Percentiles rank a stretch among this genome's conserved stretches.
Evolutionary conservation across 2,113 vertebrate genomes (phyloP).

Genomic region (Ictalurus furcatus): DNA sequence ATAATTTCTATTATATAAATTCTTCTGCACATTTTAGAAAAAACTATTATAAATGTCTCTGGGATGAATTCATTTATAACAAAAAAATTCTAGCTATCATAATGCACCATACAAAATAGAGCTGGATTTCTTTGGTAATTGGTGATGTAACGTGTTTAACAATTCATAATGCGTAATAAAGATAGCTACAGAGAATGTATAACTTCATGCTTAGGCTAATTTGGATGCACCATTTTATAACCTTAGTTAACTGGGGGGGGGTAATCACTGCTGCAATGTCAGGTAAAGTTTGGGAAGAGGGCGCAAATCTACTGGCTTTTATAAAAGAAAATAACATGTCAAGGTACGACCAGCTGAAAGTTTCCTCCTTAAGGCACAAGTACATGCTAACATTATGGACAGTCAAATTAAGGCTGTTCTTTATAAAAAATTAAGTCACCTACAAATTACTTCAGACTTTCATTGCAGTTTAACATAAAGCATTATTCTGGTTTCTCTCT

Average conservation of each 20-base stretch:
- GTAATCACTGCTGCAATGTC: background rate
- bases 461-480: no score
- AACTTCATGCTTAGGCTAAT: background rate
- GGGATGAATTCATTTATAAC: background rate
- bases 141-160: background rate
- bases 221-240: background rate
- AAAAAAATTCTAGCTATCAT: background rate
- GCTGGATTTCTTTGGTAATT: background rate
- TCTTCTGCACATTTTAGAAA: no score
- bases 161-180: background rate
- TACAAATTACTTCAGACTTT: no score
- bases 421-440: no score
- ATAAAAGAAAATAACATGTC: background rate
- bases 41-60: no score
- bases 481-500: no score
- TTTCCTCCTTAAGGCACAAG: background rate
- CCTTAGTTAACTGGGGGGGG: background rate
- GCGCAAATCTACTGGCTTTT: background rate
- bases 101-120: background rate
- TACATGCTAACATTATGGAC: no score
- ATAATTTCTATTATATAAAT: no score
- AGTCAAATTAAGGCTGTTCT: no score
- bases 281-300: background rate
- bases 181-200: background rate
- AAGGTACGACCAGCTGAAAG: background rate